These are phyloP conservation scores for Erythrolamprus reginae DNA, from an alignment of 2,113 vertebrate genomes.

Conservation along the genomic window DNA sequence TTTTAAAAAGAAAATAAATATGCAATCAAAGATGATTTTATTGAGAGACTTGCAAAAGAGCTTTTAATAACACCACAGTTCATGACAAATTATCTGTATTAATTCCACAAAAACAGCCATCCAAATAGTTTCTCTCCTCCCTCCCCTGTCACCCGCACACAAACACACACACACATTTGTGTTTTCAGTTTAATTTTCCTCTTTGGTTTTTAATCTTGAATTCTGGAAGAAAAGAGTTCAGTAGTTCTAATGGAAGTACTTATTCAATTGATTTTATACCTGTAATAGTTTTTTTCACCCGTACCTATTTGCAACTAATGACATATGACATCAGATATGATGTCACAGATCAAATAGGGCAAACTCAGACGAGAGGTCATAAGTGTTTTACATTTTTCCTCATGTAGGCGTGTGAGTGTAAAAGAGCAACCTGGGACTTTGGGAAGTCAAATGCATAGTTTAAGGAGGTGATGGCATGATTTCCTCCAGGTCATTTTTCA, in stretches of 20 bases:
- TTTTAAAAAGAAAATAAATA: background rate
- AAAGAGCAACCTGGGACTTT: background rate
- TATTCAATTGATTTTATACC: background rate
- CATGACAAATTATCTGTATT: conserved; percentile 29
- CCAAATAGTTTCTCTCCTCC: fast-evolving
- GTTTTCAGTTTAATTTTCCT: background rate
- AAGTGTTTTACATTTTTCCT: background rate
- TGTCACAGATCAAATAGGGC: background rate
- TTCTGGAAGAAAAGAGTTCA: background rate
- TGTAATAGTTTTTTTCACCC: background rate
- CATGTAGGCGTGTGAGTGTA: background rate
- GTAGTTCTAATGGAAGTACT: background rate
- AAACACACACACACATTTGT: background rate
- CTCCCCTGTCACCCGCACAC: background rate
- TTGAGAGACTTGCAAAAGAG: conserved; percentile 10
- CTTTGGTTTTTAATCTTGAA: background rate
- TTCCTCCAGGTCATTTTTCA: background rate
- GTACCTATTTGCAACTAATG: background rate
- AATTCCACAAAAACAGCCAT: background rate
- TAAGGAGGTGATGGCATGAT: background rate
- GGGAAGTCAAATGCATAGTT: background rate
- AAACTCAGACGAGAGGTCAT: background rate
- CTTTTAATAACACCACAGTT: conserved; percentile 11
- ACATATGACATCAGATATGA: background rate
- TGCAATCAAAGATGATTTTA: background rate